Percentiles rank a stretch among this genome's conserved stretches.
phyloP scores from a whole-genome alignment of 1,140 invertebrate genomes.

The Rhyacophila brunnea region DNA sequence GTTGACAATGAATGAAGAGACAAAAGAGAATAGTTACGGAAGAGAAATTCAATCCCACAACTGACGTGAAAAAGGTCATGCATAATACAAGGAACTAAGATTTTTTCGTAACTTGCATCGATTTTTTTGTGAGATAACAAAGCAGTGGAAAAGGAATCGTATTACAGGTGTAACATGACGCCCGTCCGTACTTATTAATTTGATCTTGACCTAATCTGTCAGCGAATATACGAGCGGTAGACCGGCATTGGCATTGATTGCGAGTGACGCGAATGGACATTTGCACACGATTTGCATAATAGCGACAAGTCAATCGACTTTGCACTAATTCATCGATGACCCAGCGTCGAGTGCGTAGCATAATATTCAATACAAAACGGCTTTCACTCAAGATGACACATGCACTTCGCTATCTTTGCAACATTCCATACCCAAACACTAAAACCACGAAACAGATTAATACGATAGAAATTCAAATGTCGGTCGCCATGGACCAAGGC shows the following conservation, averaged over 20 bases:
- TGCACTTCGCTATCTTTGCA: too few relatives aligned
- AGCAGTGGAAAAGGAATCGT: neutral
- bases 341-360: slow-evolving; percentile 5
- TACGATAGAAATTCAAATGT: too few relatives aligned
- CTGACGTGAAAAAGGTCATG: slow-evolving; percentile 1
- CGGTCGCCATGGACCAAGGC: too few relatives aligned
- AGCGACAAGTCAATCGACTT: slow-evolving; percentile 33
- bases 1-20: too few relatives aligned
- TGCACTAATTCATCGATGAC: slow-evolving; percentile 25
- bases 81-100: neutral
- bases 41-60: neutral
- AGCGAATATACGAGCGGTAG: slow-evolving; percentile 4
- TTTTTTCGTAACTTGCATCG: too few relatives aligned
- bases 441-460: too few relatives aligned
- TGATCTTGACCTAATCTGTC: slow-evolving; percentile 31
- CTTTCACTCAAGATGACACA: slow-evolving; percentile 21
- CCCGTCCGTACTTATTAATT: slow-evolving; percentile 6
- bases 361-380: slow-evolving; percentile 18
- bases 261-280: slow-evolving; percentile 29
- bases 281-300: slow-evolving; percentile 33
- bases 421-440: too few relatives aligned
- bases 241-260: slow-evolving; percentile 24
- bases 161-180: slow-evolving; percentile 18
- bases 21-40: neutral
- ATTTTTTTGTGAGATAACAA: too few relatives aligned